These are phyloP conservation scores for Setophaga kirtlandii DNA, from an alignment of 2,113 vertebrate genomes.

Conservation along the genomic window DNA sequence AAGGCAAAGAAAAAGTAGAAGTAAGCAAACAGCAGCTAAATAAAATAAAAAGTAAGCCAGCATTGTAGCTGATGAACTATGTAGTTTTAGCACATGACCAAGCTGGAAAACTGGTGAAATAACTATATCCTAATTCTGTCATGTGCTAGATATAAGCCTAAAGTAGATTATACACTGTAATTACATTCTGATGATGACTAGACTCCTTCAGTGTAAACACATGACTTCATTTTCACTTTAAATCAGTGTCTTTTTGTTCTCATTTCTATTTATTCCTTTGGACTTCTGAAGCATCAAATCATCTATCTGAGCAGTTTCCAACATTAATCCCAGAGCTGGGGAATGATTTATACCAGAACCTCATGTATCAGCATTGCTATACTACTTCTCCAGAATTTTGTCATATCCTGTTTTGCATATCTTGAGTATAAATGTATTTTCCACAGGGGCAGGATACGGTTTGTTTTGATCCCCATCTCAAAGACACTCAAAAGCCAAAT, in stretches of 20 bases:
- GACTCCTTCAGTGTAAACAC: not conserved
- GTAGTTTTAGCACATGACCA: not conserved
- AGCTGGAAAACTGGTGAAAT: conserved; percentile 5
- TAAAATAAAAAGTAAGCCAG: not conserved
- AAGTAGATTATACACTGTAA: not conserved
- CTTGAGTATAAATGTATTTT: conserved; percentile 70
- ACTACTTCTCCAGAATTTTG: conserved; percentile 59
- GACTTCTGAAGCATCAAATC: conserved; percentile 40
- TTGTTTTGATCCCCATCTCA: conserved; percentile 62
- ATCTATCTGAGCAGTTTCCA: conserved; percentile 50
- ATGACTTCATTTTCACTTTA: conserved; percentile 35
- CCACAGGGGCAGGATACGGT: conserved; percentile 38
- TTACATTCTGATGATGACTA: not conserved
- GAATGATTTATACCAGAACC: conserved; percentile 68
- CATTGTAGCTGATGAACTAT: not conserved
- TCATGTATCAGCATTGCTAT: conserved; percentile 20
- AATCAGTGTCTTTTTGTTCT: conserved; percentile 43
- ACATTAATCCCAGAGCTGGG: conserved; percentile 31
- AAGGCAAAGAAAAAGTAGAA: not conserved
- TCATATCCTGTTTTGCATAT: conserved; percentile 69
- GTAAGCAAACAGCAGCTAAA: not conserved
- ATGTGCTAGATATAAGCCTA: not conserved
- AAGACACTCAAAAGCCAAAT: conserved; percentile 35
- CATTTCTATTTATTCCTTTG: not conserved
- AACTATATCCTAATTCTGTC: not conserved